Evolutionary conservation across 2,888 invertebrate genomes (phyloP), one percentile per base, ranked within the genome.

Genomic region (Listrodromus nycthemerus): DNA sequence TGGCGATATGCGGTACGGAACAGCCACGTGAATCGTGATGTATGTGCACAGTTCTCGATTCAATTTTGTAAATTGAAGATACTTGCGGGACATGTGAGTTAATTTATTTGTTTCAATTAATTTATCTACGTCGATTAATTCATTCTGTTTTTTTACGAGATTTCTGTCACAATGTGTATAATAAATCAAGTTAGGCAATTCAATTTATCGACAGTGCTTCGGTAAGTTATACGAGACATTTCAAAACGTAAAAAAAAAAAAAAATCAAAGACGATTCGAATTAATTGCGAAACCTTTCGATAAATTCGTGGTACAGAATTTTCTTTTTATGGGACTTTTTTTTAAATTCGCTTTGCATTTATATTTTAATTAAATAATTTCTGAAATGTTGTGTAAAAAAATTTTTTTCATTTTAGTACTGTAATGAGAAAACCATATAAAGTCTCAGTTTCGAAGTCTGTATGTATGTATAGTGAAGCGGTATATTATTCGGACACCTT

Each of bases 401-500:
- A 21, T 24, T 24, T 55, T 4, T 2, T 21, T 55, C 24, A 55
- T 55, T 55, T 1, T 55, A 21, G 8, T 10, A 10, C 8, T 4
- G 55, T 2, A 1, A 7, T 3, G 24, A 55, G 24, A 21, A 37
- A 30, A 61, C 58, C 33, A 24, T 58, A 70, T 30, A 30, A 79
- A 52, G 55, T 27, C 52, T 52, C 41, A 45, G 30, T 71, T 79
- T 65, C 41, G 21, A n/a, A 16, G 33, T 63, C 33, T n/a, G 33
- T 27, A 63, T 63, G 45, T 33, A 27, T 33, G 27, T 27, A 63
- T 63, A 66, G 33, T 33, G 21, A 27, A 27, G 71, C 66, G 41
- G 52, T 73, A 66, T 79, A 79, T 79, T 82, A 83, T 75, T 79
- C 69, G 75, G 63, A 70, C 78, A 82, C 82, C 82, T 79, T 55